A percentile compares a stretch with the other conserved stretches of the same genome.
Conservation (phyloP, 2,113 vertebrate genomes). For the Tyrannus savana region DNA sequence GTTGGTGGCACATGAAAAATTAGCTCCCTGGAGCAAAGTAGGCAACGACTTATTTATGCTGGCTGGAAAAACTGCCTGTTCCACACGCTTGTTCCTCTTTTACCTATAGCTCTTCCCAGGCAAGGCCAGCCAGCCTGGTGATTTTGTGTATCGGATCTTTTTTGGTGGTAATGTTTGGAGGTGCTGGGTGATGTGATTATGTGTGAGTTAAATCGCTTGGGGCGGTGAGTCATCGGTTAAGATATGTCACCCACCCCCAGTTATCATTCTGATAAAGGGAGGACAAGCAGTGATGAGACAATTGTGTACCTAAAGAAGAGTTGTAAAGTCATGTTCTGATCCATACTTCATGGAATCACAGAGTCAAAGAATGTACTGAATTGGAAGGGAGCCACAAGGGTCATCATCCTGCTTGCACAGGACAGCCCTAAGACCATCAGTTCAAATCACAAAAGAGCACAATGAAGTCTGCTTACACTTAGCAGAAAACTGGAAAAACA, state of each 20-base stretch:
- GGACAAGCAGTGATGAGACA: not conserved
- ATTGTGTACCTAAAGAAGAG: not conserved
- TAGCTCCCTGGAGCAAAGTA: slow-evolving; percentile 57
- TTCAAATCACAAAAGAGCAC: not conserved
- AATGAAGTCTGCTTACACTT: not conserved
- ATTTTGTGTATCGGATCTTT: not conserved
- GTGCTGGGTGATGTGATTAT: not conserved
- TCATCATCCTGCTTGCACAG: not conserved
- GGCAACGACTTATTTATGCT: not conserved
- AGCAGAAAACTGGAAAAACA: not conserved
- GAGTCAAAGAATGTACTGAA: not conserved
- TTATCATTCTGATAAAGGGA: not conserved
- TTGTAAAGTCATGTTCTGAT: not conserved
- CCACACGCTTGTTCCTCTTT: not conserved
- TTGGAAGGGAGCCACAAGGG: not conserved
- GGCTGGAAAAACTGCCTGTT: slow-evolving; percentile 14
- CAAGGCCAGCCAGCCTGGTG: not conserved
- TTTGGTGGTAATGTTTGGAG: not conserved
- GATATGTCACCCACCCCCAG: not conserved
- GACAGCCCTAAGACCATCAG: not conserved
- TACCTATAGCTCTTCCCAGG: not conserved
- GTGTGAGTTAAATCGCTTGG: not conserved
- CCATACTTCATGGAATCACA: not conserved
- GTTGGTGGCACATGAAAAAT: slow-evolving; percentile 71
- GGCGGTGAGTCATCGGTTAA: not conserved